phyloP scores from a whole-genome alignment of 2,888 invertebrate genomes.

The Digitonthophagus gazella region DNA sequence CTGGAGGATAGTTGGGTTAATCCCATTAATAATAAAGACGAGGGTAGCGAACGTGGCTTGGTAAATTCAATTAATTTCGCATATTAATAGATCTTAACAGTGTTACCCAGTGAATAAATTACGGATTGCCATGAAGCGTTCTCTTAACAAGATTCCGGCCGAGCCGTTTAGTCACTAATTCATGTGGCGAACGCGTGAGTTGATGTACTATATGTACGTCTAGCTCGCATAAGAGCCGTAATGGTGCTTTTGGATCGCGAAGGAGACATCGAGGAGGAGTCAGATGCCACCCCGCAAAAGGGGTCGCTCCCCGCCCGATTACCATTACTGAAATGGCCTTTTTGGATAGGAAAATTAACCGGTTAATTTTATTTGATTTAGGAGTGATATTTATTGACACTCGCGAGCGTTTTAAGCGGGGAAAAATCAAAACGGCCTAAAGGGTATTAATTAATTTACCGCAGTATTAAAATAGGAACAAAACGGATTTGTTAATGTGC shows the following conservation, averaged over 20 bases:
- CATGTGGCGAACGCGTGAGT: slow-evolving; percentile 1
- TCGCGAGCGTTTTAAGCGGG: neutral
- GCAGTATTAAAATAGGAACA: no score
- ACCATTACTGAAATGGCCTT: no score
- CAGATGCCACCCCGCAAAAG: neutral
- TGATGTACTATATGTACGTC: neutral
- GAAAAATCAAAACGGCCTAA: neutral
- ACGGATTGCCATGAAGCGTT: slow-evolving; percentile 28
- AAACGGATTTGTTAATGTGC: no score
- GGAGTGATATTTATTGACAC: no score
- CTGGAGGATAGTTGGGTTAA: no score
- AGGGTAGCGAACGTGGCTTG: neutral
- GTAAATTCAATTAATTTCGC: slow-evolving; percentile 27
- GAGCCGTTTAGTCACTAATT: slow-evolving; percentile 11
- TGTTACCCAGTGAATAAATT: slow-evolving; percentile 26
- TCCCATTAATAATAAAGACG: no score
- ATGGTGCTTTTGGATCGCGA: neutral
- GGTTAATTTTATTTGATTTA: no score
- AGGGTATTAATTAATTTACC: neutral
- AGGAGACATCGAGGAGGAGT: neutral
- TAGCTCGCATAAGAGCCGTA: neutral
- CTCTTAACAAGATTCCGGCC: slow-evolving; percentile 12
- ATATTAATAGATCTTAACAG: slow-evolving; percentile 27
- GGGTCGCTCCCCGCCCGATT: no score
- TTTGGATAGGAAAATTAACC: no score